Percentiles rank a stretch among this genome's conserved stretches.
phyloP scores from a whole-genome alignment of 2,113 vertebrate species.

The Leptodactylus fuscus region DNA sequence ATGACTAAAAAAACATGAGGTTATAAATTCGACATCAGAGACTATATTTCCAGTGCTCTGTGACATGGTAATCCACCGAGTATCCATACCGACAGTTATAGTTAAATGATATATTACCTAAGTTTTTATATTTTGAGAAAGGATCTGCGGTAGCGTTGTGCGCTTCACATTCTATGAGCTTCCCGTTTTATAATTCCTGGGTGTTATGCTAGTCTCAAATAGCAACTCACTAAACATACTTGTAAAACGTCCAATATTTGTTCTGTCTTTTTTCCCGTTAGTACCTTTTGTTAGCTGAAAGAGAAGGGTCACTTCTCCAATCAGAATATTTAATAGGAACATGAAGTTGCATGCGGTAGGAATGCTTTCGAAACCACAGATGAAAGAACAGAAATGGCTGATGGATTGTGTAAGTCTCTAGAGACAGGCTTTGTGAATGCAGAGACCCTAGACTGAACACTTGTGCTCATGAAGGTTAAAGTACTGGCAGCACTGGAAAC shows the following conservation, averaged over 20 bases:
- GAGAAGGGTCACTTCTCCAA: constrained; percentile 40
- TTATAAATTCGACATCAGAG: not conserved
- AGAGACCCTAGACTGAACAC: constrained; percentile 23
- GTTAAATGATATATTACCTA: not conserved
- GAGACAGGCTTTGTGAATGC: constrained; percentile 55
- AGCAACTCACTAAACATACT: constrained; percentile 30
- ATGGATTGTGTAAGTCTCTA: constrained; percentile 48
- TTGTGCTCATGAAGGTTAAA: constrained; percentile 65
- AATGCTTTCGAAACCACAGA: constrained; percentile 40
- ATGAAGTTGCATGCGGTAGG: constrained; percentile 43
- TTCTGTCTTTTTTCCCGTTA: constrained; percentile 16
- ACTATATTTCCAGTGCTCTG: not conserved
- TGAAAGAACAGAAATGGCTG: constrained; percentile 57
- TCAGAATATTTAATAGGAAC: constrained; percentile 47
- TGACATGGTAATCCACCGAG: not conserved
- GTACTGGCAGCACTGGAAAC: constrained; percentile 66
- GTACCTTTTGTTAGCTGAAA: constrained; percentile 26
- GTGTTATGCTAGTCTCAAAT: not conserved
- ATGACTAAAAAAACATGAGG: not conserved
- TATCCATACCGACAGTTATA: not conserved
- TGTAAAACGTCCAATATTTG: constrained; percentile 39
- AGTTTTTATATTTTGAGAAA: not conserved
- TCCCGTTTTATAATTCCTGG: not conserved
- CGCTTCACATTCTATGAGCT: not conserved
- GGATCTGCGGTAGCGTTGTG: not conserved